Evolutionary conservation across 2,113 vertebrate genomes (phyloP).

Genomic region (Salvelinus alpinus): DNA sequence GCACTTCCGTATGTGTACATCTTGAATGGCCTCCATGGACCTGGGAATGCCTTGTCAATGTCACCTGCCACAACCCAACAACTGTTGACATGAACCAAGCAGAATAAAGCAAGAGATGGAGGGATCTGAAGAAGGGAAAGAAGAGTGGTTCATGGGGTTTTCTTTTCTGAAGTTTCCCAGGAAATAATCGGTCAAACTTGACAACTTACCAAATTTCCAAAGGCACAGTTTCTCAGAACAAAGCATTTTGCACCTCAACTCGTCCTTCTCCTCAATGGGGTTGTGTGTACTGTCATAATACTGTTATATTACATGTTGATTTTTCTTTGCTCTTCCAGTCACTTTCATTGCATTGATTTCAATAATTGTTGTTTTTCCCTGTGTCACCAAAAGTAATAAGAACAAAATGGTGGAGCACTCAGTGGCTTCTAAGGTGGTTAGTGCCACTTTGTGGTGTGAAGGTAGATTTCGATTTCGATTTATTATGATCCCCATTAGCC

Average conservation of each 20-base stretch:
- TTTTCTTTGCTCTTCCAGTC: slow-evolving; percentile 25
- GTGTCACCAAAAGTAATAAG: slow-evolving; percentile 18
- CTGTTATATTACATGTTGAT: slow-evolving; percentile 9
- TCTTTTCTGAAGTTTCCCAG: slow-evolving; percentile 58
- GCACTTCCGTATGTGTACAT: slow-evolving; percentile 71
- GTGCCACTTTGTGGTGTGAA: too few relatives aligned
- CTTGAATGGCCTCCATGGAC: slow-evolving; percentile 65
- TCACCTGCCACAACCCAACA: slow-evolving; percentile 62
- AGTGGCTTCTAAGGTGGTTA: background rate
- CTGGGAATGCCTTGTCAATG: slow-evolving; percentile 75
- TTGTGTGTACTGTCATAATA: slow-evolving; percentile 34
- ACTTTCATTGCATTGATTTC: slow-evolving; percentile 32
- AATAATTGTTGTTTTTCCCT: background rate
- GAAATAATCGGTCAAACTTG: slow-evolving; percentile 60
- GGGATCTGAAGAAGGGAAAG: slow-evolving; percentile 7
- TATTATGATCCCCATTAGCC: too few relatives aligned
- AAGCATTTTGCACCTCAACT: slow-evolving; percentile 74
- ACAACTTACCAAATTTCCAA: slow-evolving; percentile 66
- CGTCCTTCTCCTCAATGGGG: slow-evolving; percentile 36
- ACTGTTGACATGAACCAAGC: slow-evolving; percentile 53
- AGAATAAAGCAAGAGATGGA: slow-evolving; percentile 35
- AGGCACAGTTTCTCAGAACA: slow-evolving; percentile 72
- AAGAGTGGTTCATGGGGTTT: slow-evolving; percentile 32
- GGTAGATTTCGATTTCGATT: too few relatives aligned
- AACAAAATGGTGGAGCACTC: slow-evolving; percentile 9